phyloP scores from a whole-genome alignment of 2,888 invertebrate genomes.

The Hirtodrosophila alboralis region DNA sequence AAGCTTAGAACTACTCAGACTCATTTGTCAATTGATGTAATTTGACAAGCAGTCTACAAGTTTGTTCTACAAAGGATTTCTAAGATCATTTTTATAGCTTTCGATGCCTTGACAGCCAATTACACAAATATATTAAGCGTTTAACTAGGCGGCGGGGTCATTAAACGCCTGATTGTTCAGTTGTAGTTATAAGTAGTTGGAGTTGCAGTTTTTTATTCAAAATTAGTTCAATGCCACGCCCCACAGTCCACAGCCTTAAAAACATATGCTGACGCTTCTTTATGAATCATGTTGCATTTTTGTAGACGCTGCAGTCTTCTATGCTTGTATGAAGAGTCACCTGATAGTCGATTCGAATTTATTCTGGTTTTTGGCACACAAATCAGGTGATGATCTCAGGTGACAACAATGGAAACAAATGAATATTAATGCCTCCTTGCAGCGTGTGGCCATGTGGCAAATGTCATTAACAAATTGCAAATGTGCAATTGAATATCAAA shows the following conservation, averaged over 20 bases:
- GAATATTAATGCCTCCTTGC: neutral
- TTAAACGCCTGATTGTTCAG: constrained; percentile 60
- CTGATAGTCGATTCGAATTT: constrained; percentile 17
- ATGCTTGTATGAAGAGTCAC: constrained; percentile 8
- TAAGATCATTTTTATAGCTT: constrained; percentile 15
- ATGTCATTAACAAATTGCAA: constrained; percentile 32
- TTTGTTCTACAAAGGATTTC: constrained; percentile 21
- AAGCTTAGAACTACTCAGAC: constrained; percentile 7
- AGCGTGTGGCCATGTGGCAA: constrained; percentile 27
- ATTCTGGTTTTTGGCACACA: neutral
- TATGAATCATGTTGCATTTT: constrained; percentile 36
- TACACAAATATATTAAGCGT: constrained; percentile 27
- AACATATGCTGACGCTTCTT: constrained; percentile 38
- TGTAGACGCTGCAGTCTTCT: constrained; percentile 7
- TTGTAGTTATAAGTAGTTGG: no score
- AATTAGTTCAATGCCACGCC: constrained; percentile 36
- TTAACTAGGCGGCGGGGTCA: constrained; percentile 53
- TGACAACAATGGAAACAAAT: constrained; percentile 5
- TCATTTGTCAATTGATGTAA: constrained; percentile 40
- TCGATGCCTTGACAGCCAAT: constrained; percentile 21
- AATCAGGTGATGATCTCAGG: constrained; percentile 2
- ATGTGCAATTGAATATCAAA: constrained; percentile 21
- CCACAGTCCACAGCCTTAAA: neutral
- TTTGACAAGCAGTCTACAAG: constrained; percentile 42
- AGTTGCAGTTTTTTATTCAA: constrained; percentile 13